Conservation (phyloP, 2,113 vertebrate genomes). For the Hyaena hyaena region DNA sequence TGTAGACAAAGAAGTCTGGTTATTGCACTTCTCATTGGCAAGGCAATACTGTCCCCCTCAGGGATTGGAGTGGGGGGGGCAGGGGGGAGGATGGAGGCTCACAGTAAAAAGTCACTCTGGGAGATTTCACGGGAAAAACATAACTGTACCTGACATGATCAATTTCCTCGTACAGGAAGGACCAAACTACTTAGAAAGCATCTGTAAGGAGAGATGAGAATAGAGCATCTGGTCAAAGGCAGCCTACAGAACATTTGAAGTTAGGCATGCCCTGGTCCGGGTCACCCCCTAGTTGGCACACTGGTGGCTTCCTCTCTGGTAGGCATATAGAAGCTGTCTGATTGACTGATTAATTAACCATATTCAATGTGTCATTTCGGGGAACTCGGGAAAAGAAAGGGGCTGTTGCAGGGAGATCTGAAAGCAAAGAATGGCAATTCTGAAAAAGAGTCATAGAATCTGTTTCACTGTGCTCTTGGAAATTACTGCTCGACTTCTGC, state of each 20-base stretch:
- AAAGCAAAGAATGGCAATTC: background rate
- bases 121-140: conserved; percentile 41
- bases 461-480: background rate
- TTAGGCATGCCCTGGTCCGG: background rate
- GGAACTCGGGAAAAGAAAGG: background rate
- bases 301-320: background rate
- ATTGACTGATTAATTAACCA: conserved; percentile 64
- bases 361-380: conserved; percentile 38
- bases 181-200: conserved; percentile 48
- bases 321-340: conserved; percentile 35
- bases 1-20: conserved; percentile 74
- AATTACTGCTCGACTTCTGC: background rate
- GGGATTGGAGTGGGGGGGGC: background rate
- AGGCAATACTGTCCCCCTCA: background rate
- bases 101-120: background rate
- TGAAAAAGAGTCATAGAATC: background rate
- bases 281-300: background rate
- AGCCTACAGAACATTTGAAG: background rate
- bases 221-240: background rate
- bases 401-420: conserved; percentile 19
- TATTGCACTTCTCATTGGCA: conserved; percentile 75
- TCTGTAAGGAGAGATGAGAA: background rate
- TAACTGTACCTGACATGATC: conserved; percentile 62
- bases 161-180: conserved; percentile 74
- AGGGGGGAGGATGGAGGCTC: background rate